These are phyloP conservation scores for Heliocidaris erythrogramma DNA, from an alignment of 35 echinoderm and acorn worm genomes.

Conservation along the genomic window DNA sequence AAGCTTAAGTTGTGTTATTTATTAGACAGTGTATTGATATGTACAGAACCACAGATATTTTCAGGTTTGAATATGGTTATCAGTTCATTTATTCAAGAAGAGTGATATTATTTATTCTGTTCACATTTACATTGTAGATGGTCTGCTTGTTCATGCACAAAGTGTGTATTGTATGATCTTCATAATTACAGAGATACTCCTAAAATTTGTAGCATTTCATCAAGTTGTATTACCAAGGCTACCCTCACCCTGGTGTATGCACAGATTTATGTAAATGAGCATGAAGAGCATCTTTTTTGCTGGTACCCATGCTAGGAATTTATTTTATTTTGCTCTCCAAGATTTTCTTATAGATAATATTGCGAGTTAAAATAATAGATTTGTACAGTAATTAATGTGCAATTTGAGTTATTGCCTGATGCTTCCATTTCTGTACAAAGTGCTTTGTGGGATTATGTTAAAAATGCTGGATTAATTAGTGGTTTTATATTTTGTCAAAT, in stretches of 20 bases:
- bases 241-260: neutral
- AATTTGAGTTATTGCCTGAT: neutral
- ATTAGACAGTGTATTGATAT: too few relatives aligned
- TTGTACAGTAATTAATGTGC: neutral
- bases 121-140: too few relatives aligned
- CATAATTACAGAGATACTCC: neutral
- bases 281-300: neutral
- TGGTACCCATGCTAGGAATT: neutral
- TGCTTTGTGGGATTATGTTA: neutral
- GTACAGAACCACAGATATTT: too few relatives aligned
- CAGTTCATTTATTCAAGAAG: too few relatives aligned
- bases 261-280: neutral
- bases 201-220: neutral
- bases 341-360: neutral
- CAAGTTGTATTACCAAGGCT: neutral
- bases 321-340: too few relatives aligned
- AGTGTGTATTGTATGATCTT: too few relatives aligned
- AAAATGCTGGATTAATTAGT: neutral
- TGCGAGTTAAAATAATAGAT: neutral
- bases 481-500: neutral
- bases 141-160: too few relatives aligned
- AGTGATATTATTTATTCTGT: too few relatives aligned
- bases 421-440: neutral
- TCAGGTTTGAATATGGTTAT: too few relatives aligned
- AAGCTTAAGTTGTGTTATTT: too few relatives aligned